Evolutionary conservation across 2,888 invertebrate species (phyloP).

Genomic region (Onthophagus sagittarius): DNA sequence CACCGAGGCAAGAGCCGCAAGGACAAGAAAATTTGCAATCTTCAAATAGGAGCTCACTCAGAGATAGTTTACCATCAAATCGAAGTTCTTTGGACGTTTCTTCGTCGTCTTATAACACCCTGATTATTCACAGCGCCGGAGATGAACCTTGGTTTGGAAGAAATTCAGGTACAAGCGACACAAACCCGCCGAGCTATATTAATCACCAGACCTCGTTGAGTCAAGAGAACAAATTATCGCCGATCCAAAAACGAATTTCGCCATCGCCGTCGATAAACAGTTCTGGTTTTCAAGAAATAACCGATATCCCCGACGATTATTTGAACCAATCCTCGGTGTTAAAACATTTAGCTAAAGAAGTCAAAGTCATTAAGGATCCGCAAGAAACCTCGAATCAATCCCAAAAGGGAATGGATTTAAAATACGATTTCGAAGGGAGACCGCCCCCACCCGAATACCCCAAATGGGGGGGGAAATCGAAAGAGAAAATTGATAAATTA

Average conservation of each 20-base stretch:
- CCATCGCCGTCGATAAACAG: conserved; percentile 43
- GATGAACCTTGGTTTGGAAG: conserved; percentile 67
- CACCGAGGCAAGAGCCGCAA: conserved; percentile 84
- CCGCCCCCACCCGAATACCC: conserved; percentile 47
- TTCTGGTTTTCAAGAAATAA: conserved; percentile 63
- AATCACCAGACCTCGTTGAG: conserved; percentile 36
- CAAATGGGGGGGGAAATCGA: conserved; percentile 44
- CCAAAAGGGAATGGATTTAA: conserved; percentile 20
- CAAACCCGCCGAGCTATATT: conserved; percentile 34
- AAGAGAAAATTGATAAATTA: conserved; percentile 52
- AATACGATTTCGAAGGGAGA: conserved; percentile 36
- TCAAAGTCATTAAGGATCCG: conserved; percentile 44
- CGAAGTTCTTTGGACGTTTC: conserved; percentile 71
- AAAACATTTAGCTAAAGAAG: conserved; percentile 81
- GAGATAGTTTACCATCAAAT: conserved; percentile 58
- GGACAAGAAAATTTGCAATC: conserved; percentile 77
- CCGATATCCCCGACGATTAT: conserved; percentile 81
- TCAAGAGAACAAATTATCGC: conserved; percentile 41
- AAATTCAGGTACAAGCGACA: conserved; percentile 44
- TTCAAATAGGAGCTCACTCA: conserved; percentile 59
- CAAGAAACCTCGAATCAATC: conserved; percentile 18
- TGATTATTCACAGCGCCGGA: conserved; percentile 74
- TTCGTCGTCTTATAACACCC: conserved; percentile 76
- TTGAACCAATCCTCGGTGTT: conserved; percentile 77
- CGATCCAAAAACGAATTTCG: conserved; percentile 41